Percentiles rank a stretch among this genome's conserved stretches.
These are phyloP conservation scores for Podarcis muralis DNA, from an alignment of 2,113 vertebrate species.

Conservation along the genomic window DNA sequence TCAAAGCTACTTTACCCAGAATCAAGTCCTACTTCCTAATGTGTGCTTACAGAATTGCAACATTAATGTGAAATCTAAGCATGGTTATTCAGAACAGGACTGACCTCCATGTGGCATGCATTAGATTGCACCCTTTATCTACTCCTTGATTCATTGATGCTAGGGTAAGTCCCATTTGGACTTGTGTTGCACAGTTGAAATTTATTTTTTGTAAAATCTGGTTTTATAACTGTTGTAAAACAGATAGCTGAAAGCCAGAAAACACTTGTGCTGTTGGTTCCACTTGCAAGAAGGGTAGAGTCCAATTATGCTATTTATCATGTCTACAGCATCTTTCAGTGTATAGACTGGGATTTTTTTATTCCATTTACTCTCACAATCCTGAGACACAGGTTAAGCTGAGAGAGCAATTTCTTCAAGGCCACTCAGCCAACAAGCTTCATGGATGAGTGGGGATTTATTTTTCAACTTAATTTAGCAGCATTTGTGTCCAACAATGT, in stretches of 20 bases:
- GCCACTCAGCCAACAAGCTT: background rate
- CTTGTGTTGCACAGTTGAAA: background rate
- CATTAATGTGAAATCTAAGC: background rate
- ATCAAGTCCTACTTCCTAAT: background rate
- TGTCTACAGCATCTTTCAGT: background rate
- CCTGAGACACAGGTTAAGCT: background rate
- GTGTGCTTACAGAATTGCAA: background rate
- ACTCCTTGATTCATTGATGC: background rate
- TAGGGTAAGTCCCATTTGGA: background rate
- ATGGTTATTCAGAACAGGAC: background rate
- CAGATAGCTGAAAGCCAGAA: background rate
- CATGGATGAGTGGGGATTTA: background rate
- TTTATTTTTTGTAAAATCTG: background rate
- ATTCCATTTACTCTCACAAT: background rate
- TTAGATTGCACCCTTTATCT: background rate
- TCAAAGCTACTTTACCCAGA: background rate
- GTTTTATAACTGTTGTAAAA: background rate
- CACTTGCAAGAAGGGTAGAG: background rate
- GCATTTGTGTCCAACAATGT: background rate
- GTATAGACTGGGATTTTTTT: background rate
- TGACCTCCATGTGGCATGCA: background rate
- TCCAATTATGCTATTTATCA: background rate
- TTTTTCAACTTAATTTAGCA: background rate
- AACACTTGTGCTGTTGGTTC: too few relatives aligned
- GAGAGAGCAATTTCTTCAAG: background rate